phyloP scores from a whole-genome alignment of 2,888 invertebrate genomes.

The Heliconius ismenius region DNA sequence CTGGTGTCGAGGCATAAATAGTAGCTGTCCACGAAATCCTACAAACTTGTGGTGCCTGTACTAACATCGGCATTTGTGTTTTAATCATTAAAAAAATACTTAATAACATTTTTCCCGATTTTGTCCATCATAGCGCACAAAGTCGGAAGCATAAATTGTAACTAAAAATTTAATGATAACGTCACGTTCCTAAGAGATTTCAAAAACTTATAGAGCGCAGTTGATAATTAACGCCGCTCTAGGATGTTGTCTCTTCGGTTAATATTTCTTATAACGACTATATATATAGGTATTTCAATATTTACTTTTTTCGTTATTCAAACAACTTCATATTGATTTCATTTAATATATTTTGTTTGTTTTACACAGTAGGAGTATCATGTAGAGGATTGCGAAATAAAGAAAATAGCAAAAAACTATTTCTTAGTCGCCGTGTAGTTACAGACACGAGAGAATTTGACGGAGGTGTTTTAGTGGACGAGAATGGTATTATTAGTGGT shows the following conservation, averaged over 20 bases:
- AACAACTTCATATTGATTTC: neutral
- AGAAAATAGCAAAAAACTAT: slow-evolving; percentile 56
- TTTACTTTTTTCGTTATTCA: neutral
- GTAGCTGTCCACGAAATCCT: no score
- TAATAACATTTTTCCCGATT: no score
- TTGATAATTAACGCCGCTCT: slow-evolving; percentile 30
- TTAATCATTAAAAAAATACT: no score
- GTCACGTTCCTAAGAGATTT: slow-evolving; percentile 22
- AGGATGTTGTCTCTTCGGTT: slow-evolving; percentile 27
- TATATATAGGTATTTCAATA: slow-evolving; percentile 31
- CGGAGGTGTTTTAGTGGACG: slow-evolving; percentile 82
- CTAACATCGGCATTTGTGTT: neutral
- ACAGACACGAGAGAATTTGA: slow-evolving; percentile 77
- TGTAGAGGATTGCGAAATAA: slow-evolving; percentile 48
- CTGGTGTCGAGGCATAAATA: no score
- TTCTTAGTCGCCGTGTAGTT: slow-evolving; percentile 73
- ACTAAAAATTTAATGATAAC: slow-evolving; percentile 12
- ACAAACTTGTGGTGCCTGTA: neutral
- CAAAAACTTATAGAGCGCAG: slow-evolving; percentile 34
- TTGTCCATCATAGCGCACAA: neutral
- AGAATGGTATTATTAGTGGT: slow-evolving; percentile 81
- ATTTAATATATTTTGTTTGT: slow-evolving; percentile 14
- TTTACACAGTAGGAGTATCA: slow-evolving; percentile 38
- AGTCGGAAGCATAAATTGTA: neutral
- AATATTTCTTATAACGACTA: slow-evolving; percentile 23